Conservation (phyloP, 2,888 invertebrate genomes). For the Tortrix viridana region DNA sequence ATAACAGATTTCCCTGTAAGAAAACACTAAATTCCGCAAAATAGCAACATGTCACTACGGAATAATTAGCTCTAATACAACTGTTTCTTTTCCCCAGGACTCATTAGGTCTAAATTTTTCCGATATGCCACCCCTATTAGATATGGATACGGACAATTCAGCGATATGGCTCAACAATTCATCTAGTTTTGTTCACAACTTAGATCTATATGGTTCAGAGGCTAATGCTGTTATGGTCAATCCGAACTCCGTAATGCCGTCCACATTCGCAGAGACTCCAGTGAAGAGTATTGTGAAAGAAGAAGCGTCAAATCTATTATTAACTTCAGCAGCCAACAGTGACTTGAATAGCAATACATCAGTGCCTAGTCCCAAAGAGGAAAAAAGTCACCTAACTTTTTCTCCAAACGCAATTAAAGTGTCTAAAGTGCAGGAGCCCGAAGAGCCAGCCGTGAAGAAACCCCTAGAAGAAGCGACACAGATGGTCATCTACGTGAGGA, state of each 20-base stretch:
- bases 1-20: conserved; percentile 86
- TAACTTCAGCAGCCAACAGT: conserved; percentile 71
- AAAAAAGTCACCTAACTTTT: conserved; percentile 89
- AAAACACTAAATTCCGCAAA: conserved; percentile 21
- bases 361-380: conserved; percentile 86
- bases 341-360: conserved; percentile 69
- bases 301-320: conserved; percentile 75
- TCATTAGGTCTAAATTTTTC: conserved; percentile 85
- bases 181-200: conserved; percentile 86
- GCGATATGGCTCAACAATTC: conserved; percentile 85
- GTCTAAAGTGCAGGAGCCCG: conserved; percentile 74
- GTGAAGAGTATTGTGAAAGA: conserved; percentile 76
- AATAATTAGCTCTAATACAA: neutral
- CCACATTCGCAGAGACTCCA: conserved; percentile 85
- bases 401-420: conserved; percentile 88
- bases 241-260: conserved; percentile 95
- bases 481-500: conserved; percentile 78
- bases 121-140: conserved; percentile 85
- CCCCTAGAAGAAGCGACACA: conserved; percentile 77
- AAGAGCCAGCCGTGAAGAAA: conserved; percentile 60
- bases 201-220: conserved; percentile 88
- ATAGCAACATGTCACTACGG: neutral
- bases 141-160: conserved; percentile 87
- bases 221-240: conserved; percentile 93
- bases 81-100: conserved; percentile 68